A percentile compares a stretch with the other conserved stretches of the same genome.
These are phyloP conservation scores for Ia io DNA, from an alignment of 2,113 vertebrate genomes.

Conservation along the genomic window DNA sequence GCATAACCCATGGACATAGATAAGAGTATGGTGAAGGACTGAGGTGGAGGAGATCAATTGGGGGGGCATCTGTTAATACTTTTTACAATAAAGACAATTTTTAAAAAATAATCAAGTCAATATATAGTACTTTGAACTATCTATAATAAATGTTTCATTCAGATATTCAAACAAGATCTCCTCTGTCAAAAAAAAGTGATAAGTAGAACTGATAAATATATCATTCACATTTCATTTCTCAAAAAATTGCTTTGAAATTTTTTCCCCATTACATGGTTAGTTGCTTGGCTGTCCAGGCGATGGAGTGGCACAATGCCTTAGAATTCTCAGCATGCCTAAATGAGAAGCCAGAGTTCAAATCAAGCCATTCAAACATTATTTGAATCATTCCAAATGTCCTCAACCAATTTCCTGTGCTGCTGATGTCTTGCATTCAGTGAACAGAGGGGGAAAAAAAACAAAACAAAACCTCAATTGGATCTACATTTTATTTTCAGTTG, in stretches of 20 bases:
- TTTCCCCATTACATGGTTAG: slow-evolving; percentile 19
- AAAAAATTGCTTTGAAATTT: slow-evolving; percentile 41
- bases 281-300: not conserved
- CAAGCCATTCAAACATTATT: not conserved
- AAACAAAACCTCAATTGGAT: not conserved
- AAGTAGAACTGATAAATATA: not conserved
- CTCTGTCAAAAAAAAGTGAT: slow-evolving; percentile 29
- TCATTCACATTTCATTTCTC: slow-evolving; percentile 42
- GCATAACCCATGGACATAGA: too few species aligned
- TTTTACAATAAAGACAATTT: too few species aligned
- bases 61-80: too few species aligned
- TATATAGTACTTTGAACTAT: slow-evolving; percentile 1
- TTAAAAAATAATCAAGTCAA: not conserved
- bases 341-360: slow-evolving; percentile 35
- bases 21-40: too few species aligned
- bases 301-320: not conserved
- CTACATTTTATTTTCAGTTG: slow-evolving; percentile 12
- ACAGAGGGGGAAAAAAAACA: not conserved
- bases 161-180: not conserved
- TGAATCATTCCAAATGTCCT: slow-evolving; percentile 14
- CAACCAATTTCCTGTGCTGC: not conserved
- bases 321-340: not conserved
- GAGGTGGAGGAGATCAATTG: too few species aligned
- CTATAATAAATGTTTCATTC: not conserved
- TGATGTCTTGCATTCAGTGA: slow-evolving; percentile 37